phyloP scores from a whole-genome alignment of 2,113 vertebrate genomes.

The Fulica atra region DNA sequence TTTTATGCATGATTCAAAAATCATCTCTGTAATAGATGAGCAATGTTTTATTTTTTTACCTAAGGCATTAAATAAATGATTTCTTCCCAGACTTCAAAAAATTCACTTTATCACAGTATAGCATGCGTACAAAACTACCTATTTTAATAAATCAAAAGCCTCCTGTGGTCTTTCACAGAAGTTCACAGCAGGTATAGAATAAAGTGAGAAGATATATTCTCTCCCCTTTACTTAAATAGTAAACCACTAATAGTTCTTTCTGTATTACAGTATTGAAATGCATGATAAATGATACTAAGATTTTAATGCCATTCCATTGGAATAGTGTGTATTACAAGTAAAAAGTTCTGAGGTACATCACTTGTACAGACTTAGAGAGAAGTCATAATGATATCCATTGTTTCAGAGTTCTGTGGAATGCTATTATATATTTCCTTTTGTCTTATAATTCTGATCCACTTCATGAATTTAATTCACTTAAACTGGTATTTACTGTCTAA shows the following conservation, averaged over 20 bases:
- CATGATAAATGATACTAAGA: neutral
- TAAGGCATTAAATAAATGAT: neutral
- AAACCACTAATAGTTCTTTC: neutral
- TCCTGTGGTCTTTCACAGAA: neutral
- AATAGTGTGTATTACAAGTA: neutral
- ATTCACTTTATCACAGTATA: neutral
- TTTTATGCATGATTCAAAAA: neutral
- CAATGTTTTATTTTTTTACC: neutral
- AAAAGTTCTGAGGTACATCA: neutral
- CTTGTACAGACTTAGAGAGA: neutral
- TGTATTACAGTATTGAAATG: neutral
- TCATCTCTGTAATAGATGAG: neutral
- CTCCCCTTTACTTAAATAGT: neutral
- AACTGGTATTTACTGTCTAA: neutral
- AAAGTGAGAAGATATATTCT: neutral
- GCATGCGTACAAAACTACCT: neutral
- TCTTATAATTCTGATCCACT: too few species aligned
- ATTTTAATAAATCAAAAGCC: neutral
- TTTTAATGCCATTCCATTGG: neutral
- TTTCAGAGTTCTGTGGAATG: accelerated
- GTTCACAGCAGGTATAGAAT: neutral
- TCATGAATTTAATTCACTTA: neutral
- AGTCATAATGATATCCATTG: neutral
- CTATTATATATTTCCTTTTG: neutral
- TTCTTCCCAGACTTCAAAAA: neutral